phyloP scores from a whole-genome alignment of 2,888 invertebrate genomes.

The Xiphydria camelus region DNA sequence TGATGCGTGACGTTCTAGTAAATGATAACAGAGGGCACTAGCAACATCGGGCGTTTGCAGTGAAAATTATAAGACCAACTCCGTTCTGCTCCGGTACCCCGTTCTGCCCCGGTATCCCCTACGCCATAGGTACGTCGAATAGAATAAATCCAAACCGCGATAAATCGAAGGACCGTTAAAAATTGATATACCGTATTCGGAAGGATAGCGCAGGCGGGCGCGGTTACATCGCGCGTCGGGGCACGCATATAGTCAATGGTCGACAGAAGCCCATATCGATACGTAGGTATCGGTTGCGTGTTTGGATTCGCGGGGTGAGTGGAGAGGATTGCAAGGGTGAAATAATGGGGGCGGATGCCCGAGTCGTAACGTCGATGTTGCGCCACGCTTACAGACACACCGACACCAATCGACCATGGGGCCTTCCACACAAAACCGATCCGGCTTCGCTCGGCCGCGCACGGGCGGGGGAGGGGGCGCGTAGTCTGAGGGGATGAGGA shows the following conservation, averaged over 20 bases:
- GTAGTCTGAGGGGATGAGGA: neutral
- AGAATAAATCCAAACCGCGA: constrained; percentile 29
- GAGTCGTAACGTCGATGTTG: constrained; percentile 44
- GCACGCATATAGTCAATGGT: constrained; percentile 49
- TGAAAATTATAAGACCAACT: too few species aligned
- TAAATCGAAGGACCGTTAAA: constrained; percentile 32
- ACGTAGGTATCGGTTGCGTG: constrained; percentile 50
- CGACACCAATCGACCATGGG: constrained; percentile 43
- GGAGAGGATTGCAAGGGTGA: constrained; percentile 24
- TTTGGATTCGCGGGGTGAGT: constrained; percentile 20
- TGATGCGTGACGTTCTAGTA: too few species aligned
- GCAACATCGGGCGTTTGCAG: too few species aligned
- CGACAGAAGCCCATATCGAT: constrained; percentile 53
- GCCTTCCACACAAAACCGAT: constrained; percentile 39
- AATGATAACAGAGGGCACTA: too few species aligned
- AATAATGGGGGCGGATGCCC: constrained; percentile 44
- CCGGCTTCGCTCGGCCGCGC: constrained; percentile 23
- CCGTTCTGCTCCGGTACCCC: too few species aligned
- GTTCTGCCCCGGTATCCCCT: too few species aligned
- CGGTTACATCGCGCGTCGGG: constrained; percentile 34
- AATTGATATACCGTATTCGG: constrained; percentile 48
- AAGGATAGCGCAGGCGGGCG: constrained; percentile 39
- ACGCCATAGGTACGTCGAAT: neutral
- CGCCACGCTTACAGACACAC: constrained; percentile 39
- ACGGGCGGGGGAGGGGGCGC: neutral